Base-by-base conservation (phyloP, 2,797 vertebrate genomes). In the Fratercula arctica region DNA sequence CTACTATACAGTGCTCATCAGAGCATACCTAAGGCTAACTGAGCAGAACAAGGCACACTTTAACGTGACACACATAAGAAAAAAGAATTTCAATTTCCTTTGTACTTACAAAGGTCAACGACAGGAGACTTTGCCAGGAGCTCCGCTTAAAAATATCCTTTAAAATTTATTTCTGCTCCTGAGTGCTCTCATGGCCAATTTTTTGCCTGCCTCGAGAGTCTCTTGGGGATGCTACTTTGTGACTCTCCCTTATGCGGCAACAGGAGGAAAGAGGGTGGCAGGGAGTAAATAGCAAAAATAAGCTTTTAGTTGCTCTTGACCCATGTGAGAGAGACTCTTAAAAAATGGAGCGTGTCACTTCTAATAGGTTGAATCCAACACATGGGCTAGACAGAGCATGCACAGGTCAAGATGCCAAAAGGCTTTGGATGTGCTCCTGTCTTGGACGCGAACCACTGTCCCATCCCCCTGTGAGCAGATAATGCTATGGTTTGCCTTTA, bases 361-460 rank as follows among this genome's bases (percentile, higher is more conserved):
- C 48, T 48, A 41, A 2, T 3, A 56, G 43, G 16, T 33, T 67
- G 39, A 76, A 45, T 70, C 13, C 35, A 70, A 31, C 19, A 26
- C 2, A 1, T 9, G 48, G 68, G 13, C 39, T 56, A 25, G 51
- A 37, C 14, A n/a, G 31, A 17, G 20, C 0, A 0, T 2, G 1
- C 25, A 37, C 1, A 43, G n/a, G 1, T 11, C 28, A 69, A 29
- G 39, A 23, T 41, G 64, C 11, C 48, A 17, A 1, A 56, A 29
- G 25, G 7, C 37, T 83, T 51, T 77, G 85, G 7, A 82, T 51
- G 19, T 45, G 56, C 63, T 67, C 13, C 75, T 66, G 13, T 10
- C 12, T 10, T 28, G 45, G 31, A 28, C 4, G 3, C 17, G 41
- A 54, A 31, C 19, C 0, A 0, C 31, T 4, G 3, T 61, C 50